Percentiles rank a stretch among this genome's conserved stretches.
phyloP scores from a whole-genome alignment of 2,797 vertebrate species.

The Acanthiza pusilla region DNA sequence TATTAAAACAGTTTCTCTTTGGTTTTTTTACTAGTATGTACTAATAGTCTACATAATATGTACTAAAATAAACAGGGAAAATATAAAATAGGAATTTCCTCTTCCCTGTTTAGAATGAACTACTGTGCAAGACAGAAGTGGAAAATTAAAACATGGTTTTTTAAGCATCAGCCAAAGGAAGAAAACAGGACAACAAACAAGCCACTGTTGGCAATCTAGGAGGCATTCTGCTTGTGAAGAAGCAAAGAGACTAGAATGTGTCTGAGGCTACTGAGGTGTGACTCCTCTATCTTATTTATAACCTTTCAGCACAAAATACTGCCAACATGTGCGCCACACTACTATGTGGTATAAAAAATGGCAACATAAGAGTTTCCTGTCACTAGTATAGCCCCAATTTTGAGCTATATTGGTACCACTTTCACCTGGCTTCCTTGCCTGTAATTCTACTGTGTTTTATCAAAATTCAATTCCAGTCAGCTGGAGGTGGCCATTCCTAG shows the following conservation, averaged over 20 bases:
- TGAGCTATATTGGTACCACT: not conserved
- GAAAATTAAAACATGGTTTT: not conserved
- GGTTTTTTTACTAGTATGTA: not conserved
- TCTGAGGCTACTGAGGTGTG: not conserved
- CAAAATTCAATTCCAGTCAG: not conserved
- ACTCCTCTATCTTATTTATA: not conserved
- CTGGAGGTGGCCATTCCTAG: not conserved
- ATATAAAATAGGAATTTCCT: not conserved
- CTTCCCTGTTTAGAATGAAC: not conserved
- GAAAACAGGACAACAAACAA: not conserved
- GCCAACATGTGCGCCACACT: not conserved
- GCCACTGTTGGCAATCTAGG: not conserved
- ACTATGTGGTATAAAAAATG: not conserved
- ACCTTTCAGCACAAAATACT: not conserved
- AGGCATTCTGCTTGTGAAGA: not conserved
- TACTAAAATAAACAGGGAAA: not conserved
- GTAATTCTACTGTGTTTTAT: not conserved
- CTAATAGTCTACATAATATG: not conserved
- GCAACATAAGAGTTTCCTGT: not conserved
- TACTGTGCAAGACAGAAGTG: not conserved
- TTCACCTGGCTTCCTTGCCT: not conserved
- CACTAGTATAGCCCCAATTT: not conserved
- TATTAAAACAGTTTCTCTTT: not conserved
- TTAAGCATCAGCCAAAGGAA: not conserved
- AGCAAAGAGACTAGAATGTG: not conserved